Conservation (phyloP, 2,113 vertebrate genomes). For the Helogale parvula region DNA sequence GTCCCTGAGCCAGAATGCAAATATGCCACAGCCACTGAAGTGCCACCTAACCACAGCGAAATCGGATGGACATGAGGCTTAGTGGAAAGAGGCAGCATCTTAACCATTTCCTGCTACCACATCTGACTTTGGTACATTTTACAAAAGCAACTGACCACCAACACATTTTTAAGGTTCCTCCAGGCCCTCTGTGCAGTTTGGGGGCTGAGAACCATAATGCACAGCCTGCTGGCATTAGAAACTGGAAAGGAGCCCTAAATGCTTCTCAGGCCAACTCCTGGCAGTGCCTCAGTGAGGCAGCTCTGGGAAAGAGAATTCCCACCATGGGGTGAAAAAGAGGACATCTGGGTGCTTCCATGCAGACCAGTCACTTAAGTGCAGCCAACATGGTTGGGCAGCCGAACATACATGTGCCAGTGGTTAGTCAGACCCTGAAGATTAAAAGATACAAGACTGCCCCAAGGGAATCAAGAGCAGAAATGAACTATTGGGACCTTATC, state of each 20-base stretch:
- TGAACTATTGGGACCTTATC: too few species aligned
- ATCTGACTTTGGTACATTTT: background rate
- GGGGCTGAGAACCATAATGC: background rate
- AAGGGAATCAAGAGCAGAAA: too few species aligned
- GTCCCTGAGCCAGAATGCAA: background rate
- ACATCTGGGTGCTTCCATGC: background rate
- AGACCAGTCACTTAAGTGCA: background rate
- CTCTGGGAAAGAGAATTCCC: background rate
- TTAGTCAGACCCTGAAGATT: background rate
- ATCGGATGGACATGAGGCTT: background rate
- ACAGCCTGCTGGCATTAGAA: background rate
- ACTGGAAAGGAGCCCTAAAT: background rate
- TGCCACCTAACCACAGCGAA: background rate
- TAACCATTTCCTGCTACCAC: background rate
- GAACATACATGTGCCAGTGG: background rate
- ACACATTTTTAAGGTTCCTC: background rate
- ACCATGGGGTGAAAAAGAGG: background rate
- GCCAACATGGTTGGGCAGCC: background rate
- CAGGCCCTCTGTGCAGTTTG: background rate
- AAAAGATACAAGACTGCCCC: background rate
- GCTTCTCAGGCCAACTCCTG: background rate
- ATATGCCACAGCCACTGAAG: background rate
- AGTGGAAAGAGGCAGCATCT: background rate
- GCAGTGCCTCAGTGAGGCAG: background rate
- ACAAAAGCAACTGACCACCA: background rate